phyloP scores from a whole-genome alignment of 1,140 invertebrate species.

The Drosophila ohnishii region DNA sequence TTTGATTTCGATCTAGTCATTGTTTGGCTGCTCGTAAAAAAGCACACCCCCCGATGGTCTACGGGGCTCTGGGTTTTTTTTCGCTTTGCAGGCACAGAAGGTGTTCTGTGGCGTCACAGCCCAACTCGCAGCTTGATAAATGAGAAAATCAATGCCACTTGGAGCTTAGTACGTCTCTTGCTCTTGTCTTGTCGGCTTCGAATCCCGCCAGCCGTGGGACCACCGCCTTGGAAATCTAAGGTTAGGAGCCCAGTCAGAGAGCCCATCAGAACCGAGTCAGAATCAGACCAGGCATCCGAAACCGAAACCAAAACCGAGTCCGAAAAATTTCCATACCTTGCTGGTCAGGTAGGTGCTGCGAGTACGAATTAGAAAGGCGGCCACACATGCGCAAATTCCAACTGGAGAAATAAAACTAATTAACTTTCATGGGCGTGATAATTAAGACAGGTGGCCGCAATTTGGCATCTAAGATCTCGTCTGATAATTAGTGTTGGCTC shows the following conservation, averaged over 20 bases:
- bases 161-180: conserved; percentile 69
- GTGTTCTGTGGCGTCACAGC: conserved; percentile 51
- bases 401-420: conserved; percentile 35
- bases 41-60: conserved; percentile 41
- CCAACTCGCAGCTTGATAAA: conserved; percentile 67
- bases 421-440: conserved; percentile 52
- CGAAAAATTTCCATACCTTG: conserved; percentile 57
- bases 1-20: conserved; percentile 75
- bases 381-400: conserved; percentile 23
- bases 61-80: conserved; percentile 64
- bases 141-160: conserved; percentile 70
- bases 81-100: conserved; percentile 15
- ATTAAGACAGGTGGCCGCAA: conserved; percentile 52
- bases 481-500: conserved; percentile 36
- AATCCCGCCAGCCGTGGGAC: conserved; percentile 26
- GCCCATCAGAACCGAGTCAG: conserved; percentile 24
- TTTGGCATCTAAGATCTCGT: conserved; percentile 33
- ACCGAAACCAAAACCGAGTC: conserved; percentile 21
- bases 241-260: conserved; percentile 48
- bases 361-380: conserved; percentile 69
- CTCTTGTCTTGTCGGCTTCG: conserved; percentile 60
- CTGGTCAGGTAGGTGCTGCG: conserved; percentile 61
- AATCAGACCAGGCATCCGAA: conserved; percentile 12
- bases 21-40: conserved; percentile 67
- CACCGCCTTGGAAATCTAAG: conserved; percentile 51